Percentiles rank a stretch among this genome's conserved stretches.
Evolutionary conservation across 1,140 invertebrate species (phyloP).

Genomic region (Seison nebaliae): DNA sequence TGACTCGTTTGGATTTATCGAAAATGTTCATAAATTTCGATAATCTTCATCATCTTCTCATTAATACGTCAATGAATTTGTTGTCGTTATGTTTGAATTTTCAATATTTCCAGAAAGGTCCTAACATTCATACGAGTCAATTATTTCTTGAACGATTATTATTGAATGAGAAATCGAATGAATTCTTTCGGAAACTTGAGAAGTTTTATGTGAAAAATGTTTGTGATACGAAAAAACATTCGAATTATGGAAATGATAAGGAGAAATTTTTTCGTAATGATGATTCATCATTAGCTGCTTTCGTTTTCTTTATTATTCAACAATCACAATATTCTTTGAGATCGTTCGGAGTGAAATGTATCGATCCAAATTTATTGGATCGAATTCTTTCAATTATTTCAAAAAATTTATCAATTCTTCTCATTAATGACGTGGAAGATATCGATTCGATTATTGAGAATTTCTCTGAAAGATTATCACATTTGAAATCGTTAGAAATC

Average conservation of each 20-base stretch:
- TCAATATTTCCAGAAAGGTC: too few relatives aligned
- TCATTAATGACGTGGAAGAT: conserved; percentile 10
- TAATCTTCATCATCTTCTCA: too few relatives aligned
- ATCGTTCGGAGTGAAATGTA: conserved; percentile 6
- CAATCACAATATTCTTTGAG: conserved; percentile 7
- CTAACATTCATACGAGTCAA: too few relatives aligned
- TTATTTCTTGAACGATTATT: too few relatives aligned
- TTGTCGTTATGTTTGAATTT: too few relatives aligned
- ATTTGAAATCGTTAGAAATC: conserved; percentile 6
- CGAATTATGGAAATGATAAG: neutral
- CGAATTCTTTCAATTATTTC: too few relatives aligned
- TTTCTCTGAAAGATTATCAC: neutral
- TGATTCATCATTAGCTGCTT: neutral
- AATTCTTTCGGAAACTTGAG: too few relatives aligned
- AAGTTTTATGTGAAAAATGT: conserved; percentile 12
- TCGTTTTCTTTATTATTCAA: neutral
- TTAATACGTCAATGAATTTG: too few relatives aligned
- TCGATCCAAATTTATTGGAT: conserved; percentile 12
- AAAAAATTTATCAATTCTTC: neutral
- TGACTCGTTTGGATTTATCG: too few relatives aligned
- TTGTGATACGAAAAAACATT: conserved; percentile 9
- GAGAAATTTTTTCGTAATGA: neutral
- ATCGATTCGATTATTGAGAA: conserved; percentile 8
- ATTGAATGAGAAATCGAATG: too few relatives aligned
- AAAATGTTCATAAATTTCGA: too few relatives aligned